A percentile compares a stretch with the other conserved stretches of the same genome.
Conservation (phyloP, 2,797 vertebrate genomes). For the Pitangus sulphuratus region DNA sequence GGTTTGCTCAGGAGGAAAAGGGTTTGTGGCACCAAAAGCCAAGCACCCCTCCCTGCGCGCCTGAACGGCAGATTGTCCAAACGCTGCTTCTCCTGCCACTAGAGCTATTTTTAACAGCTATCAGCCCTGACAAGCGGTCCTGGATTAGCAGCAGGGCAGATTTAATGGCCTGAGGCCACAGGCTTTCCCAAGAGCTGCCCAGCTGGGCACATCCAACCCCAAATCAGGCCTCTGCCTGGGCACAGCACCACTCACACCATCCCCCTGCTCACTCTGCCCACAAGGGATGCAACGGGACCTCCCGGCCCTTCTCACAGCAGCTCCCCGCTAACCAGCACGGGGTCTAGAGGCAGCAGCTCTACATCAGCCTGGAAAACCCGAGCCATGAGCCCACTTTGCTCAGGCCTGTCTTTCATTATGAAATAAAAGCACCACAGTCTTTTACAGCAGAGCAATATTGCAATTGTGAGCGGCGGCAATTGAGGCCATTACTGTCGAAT, state of each 20-base stretch:
- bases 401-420: neutral
- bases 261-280: neutral
- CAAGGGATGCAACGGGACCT: fast-evolving
- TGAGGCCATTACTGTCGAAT: slow-evolving; percentile 33
- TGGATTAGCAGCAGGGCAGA: slow-evolving; percentile 33
- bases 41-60: fast-evolving
- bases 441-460: neutral
- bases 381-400: neutral
- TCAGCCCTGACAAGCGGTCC: neutral
- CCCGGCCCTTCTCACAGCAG: neutral
- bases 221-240: neutral
- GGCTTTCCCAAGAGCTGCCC: neutral
- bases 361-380: neutral
- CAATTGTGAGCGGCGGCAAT: slow-evolving; percentile 26
- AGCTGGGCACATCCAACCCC: neutral
- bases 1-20: neutral
- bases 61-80: neutral
- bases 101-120: slow-evolving; percentile 48
- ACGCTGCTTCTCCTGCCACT: neutral
- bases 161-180: neutral
- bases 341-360: neutral
- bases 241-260: fast-evolving
- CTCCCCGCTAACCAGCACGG: neutral
- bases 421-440: neutral
- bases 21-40: neutral